Conservation (phyloP, 2,888 invertebrate species). For the Vanessa cardui region DNA sequence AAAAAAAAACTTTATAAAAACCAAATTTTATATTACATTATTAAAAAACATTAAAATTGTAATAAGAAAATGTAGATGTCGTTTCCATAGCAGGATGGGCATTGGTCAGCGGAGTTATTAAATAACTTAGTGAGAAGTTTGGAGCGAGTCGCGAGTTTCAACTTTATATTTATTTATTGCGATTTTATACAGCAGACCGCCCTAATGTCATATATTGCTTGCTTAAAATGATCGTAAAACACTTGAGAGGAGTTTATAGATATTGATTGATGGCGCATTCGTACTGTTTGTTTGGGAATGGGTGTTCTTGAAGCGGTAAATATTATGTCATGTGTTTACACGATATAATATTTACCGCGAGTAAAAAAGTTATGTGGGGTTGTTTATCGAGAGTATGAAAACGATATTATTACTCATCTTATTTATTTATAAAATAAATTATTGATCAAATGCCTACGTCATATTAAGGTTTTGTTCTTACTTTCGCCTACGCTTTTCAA, state of each 20-base stretch:
- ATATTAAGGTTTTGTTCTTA: no score
- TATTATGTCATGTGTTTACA: background rate
- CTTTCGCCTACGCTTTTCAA: no score
- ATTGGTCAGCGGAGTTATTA: slow-evolving; percentile 50
- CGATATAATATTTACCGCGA: no score
- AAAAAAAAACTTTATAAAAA: no score
- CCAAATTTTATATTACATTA: no score
- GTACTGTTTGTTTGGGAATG: background rate
- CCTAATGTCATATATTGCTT: slow-evolving; percentile 44
- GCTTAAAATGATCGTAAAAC: slow-evolving; percentile 15
- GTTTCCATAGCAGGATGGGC: slow-evolving; percentile 20
- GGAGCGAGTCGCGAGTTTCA: slow-evolving; percentile 48
- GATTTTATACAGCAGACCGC: slow-evolving; percentile 58
- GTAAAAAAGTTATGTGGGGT: no score
- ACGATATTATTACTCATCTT: no score
- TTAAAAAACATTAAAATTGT: no score
- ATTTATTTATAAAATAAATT: no score
- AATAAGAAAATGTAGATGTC: slow-evolving; percentile 6
- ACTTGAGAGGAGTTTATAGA: background rate
- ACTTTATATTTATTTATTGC: slow-evolving; percentile 63
- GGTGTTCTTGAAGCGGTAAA: background rate
- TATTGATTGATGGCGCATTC: slow-evolving; percentile 1
- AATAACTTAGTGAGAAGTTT: slow-evolving; percentile 55
- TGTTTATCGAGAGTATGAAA: no score
- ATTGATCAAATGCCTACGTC: no score